These are phyloP conservation scores for Anas platyrhynchos DNA, from an alignment of 2,113 vertebrate genomes.

Conservation along the genomic window DNA sequence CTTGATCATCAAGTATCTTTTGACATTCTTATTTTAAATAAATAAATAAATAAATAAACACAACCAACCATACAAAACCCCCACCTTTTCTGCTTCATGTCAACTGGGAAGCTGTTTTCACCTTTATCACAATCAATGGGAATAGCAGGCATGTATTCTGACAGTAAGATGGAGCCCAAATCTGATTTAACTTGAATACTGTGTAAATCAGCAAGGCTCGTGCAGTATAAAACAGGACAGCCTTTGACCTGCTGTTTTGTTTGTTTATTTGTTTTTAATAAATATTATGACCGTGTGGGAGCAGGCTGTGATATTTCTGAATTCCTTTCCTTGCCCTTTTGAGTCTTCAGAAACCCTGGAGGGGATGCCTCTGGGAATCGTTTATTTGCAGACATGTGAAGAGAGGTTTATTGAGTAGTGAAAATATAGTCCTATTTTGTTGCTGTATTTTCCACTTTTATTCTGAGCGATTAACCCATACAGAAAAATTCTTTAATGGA, in stretches of 20 bases:
- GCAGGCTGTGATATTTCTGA: neutral
- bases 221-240: neutral
- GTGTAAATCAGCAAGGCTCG: neutral
- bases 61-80: no score
- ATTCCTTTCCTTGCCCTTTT: slow-evolving; percentile 35
- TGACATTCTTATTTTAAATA: neutral
- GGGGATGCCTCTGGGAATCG: slow-evolving; percentile 36
- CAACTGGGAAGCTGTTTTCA: neutral
- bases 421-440: slow-evolving; percentile 58
- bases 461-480: slow-evolving; percentile 66
- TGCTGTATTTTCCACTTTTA: slow-evolving; percentile 58
- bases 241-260: neutral
- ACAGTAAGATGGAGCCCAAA: neutral
- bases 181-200: neutral
- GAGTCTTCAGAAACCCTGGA: neutral
- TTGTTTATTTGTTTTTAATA: neutral
- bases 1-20: neutral
- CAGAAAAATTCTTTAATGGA: slow-evolving; percentile 55
- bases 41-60: no score
- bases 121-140: neutral
- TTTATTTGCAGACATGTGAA: slow-evolving; percentile 60
- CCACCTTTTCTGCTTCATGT: neutral
- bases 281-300: neutral
- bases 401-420: slow-evolving; percentile 51
- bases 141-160: neutral